Conservation (phyloP, 2,113 vertebrate species). For the Sprattus sprattus region DNA sequence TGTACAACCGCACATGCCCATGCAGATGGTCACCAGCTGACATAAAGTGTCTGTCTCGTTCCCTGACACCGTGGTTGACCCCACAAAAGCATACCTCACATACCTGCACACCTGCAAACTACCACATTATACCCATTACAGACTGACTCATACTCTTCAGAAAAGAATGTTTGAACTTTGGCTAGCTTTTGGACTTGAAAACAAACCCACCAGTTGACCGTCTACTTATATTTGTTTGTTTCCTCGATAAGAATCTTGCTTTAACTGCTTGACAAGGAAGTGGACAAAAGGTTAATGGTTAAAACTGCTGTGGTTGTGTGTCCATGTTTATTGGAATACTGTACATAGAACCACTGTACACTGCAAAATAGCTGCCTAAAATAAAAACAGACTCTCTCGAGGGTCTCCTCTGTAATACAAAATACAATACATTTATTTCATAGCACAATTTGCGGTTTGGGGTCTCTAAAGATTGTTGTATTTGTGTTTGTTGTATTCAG, state of each 20-base stretch:
- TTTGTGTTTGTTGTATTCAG: background rate
- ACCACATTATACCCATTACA: background rate
- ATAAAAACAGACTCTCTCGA: background rate
- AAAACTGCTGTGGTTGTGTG: background rate
- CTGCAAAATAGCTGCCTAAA: background rate
- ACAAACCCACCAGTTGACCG: background rate
- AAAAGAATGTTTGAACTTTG: background rate
- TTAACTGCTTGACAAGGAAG: background rate
- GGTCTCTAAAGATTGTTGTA: background rate
- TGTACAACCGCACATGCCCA: background rate
- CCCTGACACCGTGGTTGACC: slow-evolving; percentile 1
- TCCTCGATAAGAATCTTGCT: background rate
- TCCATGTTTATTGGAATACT: background rate
- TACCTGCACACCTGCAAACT: background rate
- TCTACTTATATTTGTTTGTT: background rate
- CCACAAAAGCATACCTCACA: background rate
- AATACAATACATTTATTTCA: background rate
- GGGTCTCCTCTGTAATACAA: background rate
- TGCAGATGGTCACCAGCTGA: background rate
- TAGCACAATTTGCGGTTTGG: background rate
- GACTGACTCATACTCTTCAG: background rate
- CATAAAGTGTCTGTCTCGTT: background rate
- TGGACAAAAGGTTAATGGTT: background rate
- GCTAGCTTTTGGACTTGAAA: background rate
- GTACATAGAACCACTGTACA: no score